Base-by-base conservation (phyloP, 64 coral and sea anemone species). In the Anthopleura sola region DNA sequence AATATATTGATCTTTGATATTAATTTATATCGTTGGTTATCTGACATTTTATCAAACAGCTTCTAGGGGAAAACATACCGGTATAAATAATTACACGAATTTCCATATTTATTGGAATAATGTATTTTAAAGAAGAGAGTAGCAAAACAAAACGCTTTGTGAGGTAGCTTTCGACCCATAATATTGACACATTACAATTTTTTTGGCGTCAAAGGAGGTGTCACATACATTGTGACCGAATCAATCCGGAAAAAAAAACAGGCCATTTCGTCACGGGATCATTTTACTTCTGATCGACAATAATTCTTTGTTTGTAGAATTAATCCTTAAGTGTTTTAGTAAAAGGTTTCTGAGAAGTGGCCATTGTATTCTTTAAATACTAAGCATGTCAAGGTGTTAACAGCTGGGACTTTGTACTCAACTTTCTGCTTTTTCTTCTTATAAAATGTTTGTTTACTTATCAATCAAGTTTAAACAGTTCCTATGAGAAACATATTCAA, bases 271-370 rank as follows among this genome's bases (percentile, higher is more conserved):
- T 71, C 31, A 32, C 16, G 39, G 31, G 36, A 79, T 79, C 37
- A 79, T 79, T 79, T 79, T 79, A 79, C 76, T 5, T 79, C 4
- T 10, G 36, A 79, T 34, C 28, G 16, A 79, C 76, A 79, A 79
- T 46, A 79, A 44, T 44, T 48, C 76, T 79, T 79, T 79, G 76
- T 79, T 79, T 38, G 44, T 79, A 47, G 19, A 44, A 24, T 79
- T n/a, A 79, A 79, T 79, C 76, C 37, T 46, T 44, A 20, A 48
- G 76, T 79, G 38, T 79, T 44, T 38, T 9, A 24, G 6, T 48
- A 21, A 79, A 79, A 79, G 76, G 76, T 44, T 79, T 28, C 6
- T 79, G 39, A 71, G 66, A 71, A 71, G 66, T 71, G 66, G 28
- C 11, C 29, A 71, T 16, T 71, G 66, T 71, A 28, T 71, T 17